A percentile compares a stretch with the other conserved stretches of the same genome.
phyloP scores from a whole-genome alignment of 2,888 invertebrate genomes.

The Lomographa bimaculata region DNA sequence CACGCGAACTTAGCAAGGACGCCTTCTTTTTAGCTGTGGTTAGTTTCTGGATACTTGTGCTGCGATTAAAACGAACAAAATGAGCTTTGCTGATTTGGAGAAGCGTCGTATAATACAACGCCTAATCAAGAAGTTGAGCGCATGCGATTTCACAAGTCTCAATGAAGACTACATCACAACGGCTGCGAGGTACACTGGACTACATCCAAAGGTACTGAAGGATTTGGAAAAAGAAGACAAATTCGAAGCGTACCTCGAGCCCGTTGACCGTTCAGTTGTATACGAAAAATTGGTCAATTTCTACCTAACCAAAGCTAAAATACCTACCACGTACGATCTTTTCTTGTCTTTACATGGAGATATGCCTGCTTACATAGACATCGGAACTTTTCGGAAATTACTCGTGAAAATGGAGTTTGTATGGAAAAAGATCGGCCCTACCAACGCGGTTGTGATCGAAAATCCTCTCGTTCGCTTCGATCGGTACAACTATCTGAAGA shows the following conservation, averaged over 20 bases:
- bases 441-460: slow-evolving; percentile 43
- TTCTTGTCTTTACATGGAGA: slow-evolving; percentile 29
- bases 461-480: slow-evolving; percentile 45
- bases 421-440: slow-evolving; percentile 36
- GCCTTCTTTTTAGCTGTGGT: not conserved
- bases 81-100: not conserved
- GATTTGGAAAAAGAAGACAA: not conserved
- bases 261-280: slow-evolving; percentile 37
- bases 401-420: slow-evolving; percentile 45
- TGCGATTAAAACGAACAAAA: too few relatives aligned
- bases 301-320: slow-evolving; percentile 25
- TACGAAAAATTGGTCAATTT: slow-evolving; percentile 33
- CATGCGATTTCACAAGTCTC: not conserved
- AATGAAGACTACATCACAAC: slow-evolving; percentile 4
- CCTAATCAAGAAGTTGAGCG: slow-evolving; percentile 8
- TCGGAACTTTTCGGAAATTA: slow-evolving; percentile 41
- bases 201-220: slow-evolving; percentile 18
- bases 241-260: slow-evolving; percentile 6
- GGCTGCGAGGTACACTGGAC: slow-evolving; percentile 27
- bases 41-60: too few relatives aligned
- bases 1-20: not conserved
- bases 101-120: slow-evolving; percentile 7
- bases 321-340: slow-evolving; percentile 42
- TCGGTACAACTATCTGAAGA: slow-evolving; percentile 45
- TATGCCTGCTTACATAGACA: slow-evolving; percentile 41